A percentile compares a stretch with the other conserved stretches of the same genome.
Evolutionary conservation across 2,888 invertebrate genomes (phyloP).

Genomic region (Sthenelais limicola): DNA sequence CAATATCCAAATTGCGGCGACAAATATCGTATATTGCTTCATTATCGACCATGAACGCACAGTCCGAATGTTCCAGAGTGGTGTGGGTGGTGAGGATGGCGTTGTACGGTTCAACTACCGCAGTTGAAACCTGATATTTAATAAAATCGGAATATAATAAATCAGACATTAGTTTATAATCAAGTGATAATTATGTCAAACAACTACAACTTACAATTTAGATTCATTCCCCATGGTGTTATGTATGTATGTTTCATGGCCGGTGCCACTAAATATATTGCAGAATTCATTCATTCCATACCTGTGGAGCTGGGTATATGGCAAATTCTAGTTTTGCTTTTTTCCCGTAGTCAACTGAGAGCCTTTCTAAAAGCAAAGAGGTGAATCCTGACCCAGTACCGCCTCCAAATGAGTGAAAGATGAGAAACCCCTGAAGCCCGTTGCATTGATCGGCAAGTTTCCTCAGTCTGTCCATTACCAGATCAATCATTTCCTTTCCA

Average conservation of each 20-base stretch:
- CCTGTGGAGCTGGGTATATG: conserved; percentile 67
- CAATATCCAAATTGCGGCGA: conserved; percentile 85
- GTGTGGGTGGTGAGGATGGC: conserved; percentile 95
- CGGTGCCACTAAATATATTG: too few relatives aligned
- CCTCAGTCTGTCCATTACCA: conserved; percentile 66
- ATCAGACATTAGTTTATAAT: too few relatives aligned
- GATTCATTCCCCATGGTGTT: too few relatives aligned
- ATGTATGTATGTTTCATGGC: too few relatives aligned
- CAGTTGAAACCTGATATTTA: conserved; percentile 90
- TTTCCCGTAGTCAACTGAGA: conserved; percentile 72
- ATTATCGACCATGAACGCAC: conserved; percentile 95
- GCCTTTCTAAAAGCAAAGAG: conserved; percentile 87
- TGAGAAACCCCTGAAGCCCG: conserved; percentile 84
- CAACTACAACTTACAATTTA: too few relatives aligned
- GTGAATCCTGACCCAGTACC: conserved; percentile 93
- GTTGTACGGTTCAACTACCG: conserved; percentile 96
- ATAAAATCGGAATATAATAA: too few relatives aligned
- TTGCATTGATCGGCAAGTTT: conserved; percentile 81
- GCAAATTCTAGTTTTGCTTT: conserved; percentile 67
- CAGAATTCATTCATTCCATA: too few relatives aligned
- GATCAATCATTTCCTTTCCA: conserved; percentile 61
- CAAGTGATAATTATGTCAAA: too few relatives aligned
- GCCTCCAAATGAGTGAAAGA: conserved; percentile 91
- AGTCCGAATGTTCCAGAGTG: conserved; percentile 91
- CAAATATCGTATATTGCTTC: conserved; percentile 82